A percentile compares a stretch with the other conserved stretches of the same genome.
These are phyloP conservation scores for Spodoptera frugiperda DNA, from an alignment of 1,140 invertebrate species.

Conservation along the genomic window DNA sequence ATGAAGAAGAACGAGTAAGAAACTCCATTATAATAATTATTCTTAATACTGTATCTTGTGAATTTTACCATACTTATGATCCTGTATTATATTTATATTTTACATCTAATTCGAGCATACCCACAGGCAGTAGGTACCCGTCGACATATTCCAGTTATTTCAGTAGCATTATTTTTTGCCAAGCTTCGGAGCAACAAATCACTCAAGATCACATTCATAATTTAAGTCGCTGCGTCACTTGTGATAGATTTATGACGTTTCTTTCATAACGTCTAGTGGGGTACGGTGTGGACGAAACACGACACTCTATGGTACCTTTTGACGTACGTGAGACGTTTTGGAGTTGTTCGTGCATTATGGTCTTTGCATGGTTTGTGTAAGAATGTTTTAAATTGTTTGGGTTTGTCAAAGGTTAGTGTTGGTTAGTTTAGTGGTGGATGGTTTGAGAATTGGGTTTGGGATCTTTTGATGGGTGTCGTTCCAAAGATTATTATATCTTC, in stretches of 20 bases:
- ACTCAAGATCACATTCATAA: constrained; percentile 49
- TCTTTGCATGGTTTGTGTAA: not conserved
- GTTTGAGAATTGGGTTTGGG: not conserved
- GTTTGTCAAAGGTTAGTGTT: too few relatives aligned
- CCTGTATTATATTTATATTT: too few relatives aligned
- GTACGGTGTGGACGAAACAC: constrained; percentile 7
- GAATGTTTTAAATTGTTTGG: too few relatives aligned
- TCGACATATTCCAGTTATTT: constrained; percentile 34
- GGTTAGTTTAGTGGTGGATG: too few relatives aligned
- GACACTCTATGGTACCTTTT: constrained; percentile 3
- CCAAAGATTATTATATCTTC: not conserved
- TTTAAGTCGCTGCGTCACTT: constrained; percentile 42
- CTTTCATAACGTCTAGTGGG: constrained; percentile 37
- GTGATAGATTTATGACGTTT: constrained; percentile 48
- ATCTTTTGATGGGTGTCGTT: not conserved
- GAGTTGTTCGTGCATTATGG: constrained; percentile 6
- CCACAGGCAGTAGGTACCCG: not conserved
- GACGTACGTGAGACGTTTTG: not conserved
- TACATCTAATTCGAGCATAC: constrained; percentile 15
- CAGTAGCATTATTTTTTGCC: constrained; percentile 46
- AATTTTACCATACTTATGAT: too few relatives aligned
- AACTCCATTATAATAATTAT: too few relatives aligned
- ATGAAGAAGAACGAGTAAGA: too few relatives aligned
- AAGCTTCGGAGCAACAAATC: constrained; percentile 38
- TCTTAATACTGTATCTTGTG: too few relatives aligned